Evolutionary conservation across 2,888 invertebrate species (phyloP), one percentile per base, ranked within the genome.

Genomic region (Agriopis marginaria): DNA sequence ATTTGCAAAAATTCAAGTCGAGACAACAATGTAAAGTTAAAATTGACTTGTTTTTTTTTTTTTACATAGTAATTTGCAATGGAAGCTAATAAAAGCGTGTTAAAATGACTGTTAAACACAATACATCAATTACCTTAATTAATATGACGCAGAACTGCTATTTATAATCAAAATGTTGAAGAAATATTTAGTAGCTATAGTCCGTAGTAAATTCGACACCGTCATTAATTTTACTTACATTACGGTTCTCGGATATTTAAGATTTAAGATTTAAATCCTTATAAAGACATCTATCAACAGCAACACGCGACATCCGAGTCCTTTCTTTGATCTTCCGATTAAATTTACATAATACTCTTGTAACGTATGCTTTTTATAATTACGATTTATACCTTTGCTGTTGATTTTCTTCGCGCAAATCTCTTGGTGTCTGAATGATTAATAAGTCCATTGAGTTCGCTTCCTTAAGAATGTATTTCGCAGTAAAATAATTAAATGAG

Each of bases 281-380:
- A 86, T 88, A 80, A 84, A 87, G 85, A 87, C 85, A 85, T 87
- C 84, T 85, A 86, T 88, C 84, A 86, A 79, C 73, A 74, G 75
- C 70, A 82, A 83, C 83, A 79, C 74, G 78, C 75, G 81, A 83
- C 80, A 80, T 77, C 78, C 78, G 78, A 79, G 79, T 76, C 75
- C 77, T 77, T 77, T 70, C 71, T 77, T 77, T 79, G 82, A 83
- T 84, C 77, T 79, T 70, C 72, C 72, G 83, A 83, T 85, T 81
- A 82, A 77, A 74, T 71, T 73, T 79, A 60, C 78, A 75, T 79
- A 78, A 77, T 75, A 71, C 66, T 74, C 70, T 47, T 63, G 70
- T 71, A 63, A 60, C 56, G 68, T 79, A 67, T 80, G 70, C 64
- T 73, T 76, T 72, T 70, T 67, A 59, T 87, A 85, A 87, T 87